Percentiles rank a stretch among this genome's conserved stretches.
Conservation (phyloP, 2,888 invertebrate genomes). For the Drosophila percnosoma region DNA sequence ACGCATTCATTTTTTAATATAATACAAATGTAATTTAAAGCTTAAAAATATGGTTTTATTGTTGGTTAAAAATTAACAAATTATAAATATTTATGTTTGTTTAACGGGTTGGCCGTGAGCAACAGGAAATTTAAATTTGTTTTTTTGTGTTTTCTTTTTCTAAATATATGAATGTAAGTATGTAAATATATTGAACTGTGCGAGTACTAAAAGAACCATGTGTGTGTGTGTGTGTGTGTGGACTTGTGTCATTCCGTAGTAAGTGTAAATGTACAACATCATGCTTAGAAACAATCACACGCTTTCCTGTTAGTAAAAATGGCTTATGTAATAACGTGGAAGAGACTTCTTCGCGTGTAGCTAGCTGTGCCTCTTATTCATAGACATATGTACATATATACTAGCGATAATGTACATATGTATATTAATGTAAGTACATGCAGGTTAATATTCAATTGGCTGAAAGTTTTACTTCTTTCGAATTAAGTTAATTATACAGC, state of each 20-base stretch:
- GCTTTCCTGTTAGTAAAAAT: constrained; percentile 2
- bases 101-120: constrained; percentile 13
- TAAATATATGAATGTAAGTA: constrained; percentile 4
- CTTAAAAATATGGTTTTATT: constrained; percentile 19
- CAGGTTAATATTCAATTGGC: neutral
- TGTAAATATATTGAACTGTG: constrained; percentile 14
- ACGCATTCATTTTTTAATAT: neutral
- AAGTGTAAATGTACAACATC: constrained; percentile 11
- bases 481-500: constrained; percentile 4
- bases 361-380: neutral
- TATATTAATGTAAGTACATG: neutral
- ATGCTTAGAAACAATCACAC: constrained; percentile 5
- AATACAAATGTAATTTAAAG: constrained; percentile 3
- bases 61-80: constrained; percentile 18
- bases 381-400: neutral
- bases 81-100: neutral
- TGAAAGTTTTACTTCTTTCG: constrained; percentile 9
- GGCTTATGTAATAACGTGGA: constrained; percentile 7
- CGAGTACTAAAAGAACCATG: constrained; percentile 9
- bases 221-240: neutral
- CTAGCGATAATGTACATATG: no score
- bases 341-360: neutral
- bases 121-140: constrained; percentile 6
- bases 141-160: neutral
- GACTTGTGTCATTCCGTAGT: constrained; percentile 2